Base-by-base conservation (phyloP, 2,797 vertebrate species). In the Ispidina picta region DNA sequence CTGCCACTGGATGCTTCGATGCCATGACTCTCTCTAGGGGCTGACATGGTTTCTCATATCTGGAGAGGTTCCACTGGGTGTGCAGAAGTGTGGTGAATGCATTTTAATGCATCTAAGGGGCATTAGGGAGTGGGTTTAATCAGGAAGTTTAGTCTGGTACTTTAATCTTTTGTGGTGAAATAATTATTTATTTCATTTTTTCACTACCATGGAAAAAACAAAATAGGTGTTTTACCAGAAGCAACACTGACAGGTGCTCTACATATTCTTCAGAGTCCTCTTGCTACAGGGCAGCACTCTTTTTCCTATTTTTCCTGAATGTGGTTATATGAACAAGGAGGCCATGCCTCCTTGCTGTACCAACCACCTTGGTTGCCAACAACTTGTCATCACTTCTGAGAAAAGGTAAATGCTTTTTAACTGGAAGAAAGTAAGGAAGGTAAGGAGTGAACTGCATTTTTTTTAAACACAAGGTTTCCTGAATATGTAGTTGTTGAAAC, bases 331-430 rank as follows among this genome's bases (percentile, higher is more conserved):
- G 37, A 89, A 58, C 8, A 41, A 73, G 29, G 55, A 68, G 77
- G 33, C 77, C 19, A 4, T 48, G 28, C 60, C 43, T 58, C 12
- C 75, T 59, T 15, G 44, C 63, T 83, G 80, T 81, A 79, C 77
- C 58, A 86, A 48, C n/a, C 41, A 41, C 49, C 51, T 92, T 81
- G 90, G 56, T 93, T 95, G 88, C 85, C 75, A 94, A 95, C 91
- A 56, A n/a, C 70, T 43, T 78, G 84, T 64, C 90, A 58, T 84
- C 91, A 66, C 83, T 71, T n/a, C 81, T 94, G 92, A 94, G 56
- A 95, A 91, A 89, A 37, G 85, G 90, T 92, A 95, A 97, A 95
- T 88, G 78, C 62, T 65, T 97, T 96, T 94, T 91, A 94, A 91
- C 88, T 72, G 94, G 93, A 71, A 73, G 95, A 76, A 96, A 39